A percentile compares a stretch with the other conserved stretches of the same genome.
Evolutionary conservation across 2,797 vertebrate genomes (phyloP).

Genomic region (Pteronotus mesoamericanus): DNA sequence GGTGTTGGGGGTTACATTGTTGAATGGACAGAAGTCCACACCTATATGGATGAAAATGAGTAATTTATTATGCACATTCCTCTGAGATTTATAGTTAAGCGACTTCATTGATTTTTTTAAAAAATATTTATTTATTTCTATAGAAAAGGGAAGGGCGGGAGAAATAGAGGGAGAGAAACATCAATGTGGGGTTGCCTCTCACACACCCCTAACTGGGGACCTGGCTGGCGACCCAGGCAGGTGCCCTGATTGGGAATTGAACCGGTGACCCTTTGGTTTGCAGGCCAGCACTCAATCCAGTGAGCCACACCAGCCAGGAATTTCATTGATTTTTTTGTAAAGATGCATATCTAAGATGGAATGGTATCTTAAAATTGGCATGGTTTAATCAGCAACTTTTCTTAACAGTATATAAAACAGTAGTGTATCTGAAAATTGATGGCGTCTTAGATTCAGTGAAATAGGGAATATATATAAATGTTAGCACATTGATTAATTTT

Average conservation of each 20-base stretch:
- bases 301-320: too few relatives aligned
- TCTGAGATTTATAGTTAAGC: background rate
- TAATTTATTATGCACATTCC: background rate
- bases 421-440: background rate
- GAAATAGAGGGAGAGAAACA: too few relatives aligned
- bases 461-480: background rate
- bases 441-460: background rate
- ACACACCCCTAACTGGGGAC: too few relatives aligned
- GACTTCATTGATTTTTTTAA: slow-evolving; percentile 26
- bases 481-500: slow-evolving; percentile 1
- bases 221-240: too few relatives aligned
- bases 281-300: too few relatives aligned
- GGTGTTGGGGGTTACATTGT: background rate
- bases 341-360: background rate
- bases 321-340: slow-evolving; percentile 18
- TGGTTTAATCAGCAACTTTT: slow-evolving; percentile 15
- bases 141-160: too few relatives aligned
- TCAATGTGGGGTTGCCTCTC: too few relatives aligned
- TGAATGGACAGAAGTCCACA: background rate
- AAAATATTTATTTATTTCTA: too few relatives aligned
- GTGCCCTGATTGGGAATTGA: too few relatives aligned
- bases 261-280: too few relatives aligned
- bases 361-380: slow-evolving; percentile 1
- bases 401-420: background rate
- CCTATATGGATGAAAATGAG: background rate